phyloP scores from a whole-genome alignment of 2,797 vertebrate species.

The Enteromius paludinosus region DNA sequence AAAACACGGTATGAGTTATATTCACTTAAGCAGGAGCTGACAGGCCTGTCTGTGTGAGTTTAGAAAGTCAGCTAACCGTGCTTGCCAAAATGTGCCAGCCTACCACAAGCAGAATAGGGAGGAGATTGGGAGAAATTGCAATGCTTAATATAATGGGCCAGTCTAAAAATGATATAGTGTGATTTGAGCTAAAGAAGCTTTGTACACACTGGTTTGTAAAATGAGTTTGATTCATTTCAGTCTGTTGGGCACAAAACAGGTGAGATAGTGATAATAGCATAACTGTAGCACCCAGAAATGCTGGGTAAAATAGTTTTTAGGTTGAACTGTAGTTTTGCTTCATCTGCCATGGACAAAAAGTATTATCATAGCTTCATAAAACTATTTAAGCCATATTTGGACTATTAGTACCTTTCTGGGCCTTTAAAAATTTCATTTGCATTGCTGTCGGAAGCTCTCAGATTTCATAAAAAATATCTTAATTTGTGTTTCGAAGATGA shows the following conservation, averaged over 20 bases:
- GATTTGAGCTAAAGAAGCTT: not conserved
- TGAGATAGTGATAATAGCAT: not conserved
- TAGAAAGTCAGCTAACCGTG: not conserved
- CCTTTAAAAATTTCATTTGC: not conserved
- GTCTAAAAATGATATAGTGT: not conserved
- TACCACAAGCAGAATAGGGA: not conserved
- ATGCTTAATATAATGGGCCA: not conserved
- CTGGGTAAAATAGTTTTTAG: not conserved
- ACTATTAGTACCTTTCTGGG: not conserved
- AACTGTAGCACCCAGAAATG: not conserved
- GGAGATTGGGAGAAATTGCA: not conserved
- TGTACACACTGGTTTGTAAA: not conserved
- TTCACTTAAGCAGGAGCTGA: slow-evolving; percentile 22
- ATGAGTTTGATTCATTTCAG: not conserved
- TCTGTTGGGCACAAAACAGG: not conserved
- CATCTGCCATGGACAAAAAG: not conserved
- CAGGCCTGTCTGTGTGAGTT: slow-evolving; percentile 18
- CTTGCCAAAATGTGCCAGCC: not conserved
- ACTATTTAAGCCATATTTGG: not conserved
- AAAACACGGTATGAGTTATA: not conserved
- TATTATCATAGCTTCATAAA: not conserved
- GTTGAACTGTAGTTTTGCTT: not conserved
- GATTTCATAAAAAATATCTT: not conserved
- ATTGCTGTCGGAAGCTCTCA: too few species aligned
- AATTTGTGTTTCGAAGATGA: not conserved